Percentiles rank a stretch among this genome's conserved stretches.
Evolutionary conservation across 2,113 vertebrate genomes (phyloP).

Genomic region (Leptosomus discolor): DNA sequence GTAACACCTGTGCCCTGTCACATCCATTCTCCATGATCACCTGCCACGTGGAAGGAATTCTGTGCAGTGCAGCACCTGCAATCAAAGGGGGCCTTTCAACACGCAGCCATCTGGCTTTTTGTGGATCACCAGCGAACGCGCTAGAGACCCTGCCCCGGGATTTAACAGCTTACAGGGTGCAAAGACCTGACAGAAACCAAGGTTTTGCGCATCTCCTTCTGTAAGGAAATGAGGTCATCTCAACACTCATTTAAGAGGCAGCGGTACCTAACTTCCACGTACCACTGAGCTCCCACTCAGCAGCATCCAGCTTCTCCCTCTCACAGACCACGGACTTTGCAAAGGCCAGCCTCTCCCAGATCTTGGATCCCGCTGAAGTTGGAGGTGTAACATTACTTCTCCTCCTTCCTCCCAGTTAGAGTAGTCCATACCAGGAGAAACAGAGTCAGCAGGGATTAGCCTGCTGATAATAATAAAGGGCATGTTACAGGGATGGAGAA

Average conservation of each 20-base stretch:
- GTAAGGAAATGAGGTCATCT: not conserved
- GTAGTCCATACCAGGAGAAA: not conserved
- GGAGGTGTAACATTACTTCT: not conserved
- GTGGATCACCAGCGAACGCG: not conserved
- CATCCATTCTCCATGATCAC: not conserved
- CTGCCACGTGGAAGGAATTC: not conserved
- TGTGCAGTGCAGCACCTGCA: rapidly evolving
- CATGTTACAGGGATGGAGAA: not conserved
- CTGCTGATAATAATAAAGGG: not conserved
- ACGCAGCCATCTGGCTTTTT: not conserved
- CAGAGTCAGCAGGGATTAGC: not conserved
- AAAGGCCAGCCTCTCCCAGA: not conserved
- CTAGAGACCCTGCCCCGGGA: not conserved
- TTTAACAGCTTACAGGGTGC: not conserved
- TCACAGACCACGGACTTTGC: not conserved
- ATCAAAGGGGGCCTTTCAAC: not conserved
- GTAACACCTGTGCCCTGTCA: not conserved
- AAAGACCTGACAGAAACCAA: not conserved
- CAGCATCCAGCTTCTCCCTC: not conserved
- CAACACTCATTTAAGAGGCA: not conserved
- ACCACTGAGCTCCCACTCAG: not conserved
- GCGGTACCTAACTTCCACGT: not conserved
- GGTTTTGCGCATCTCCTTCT: not conserved
- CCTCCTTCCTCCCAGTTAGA: not conserved
- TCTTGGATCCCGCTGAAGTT: not conserved